phyloP scores from a whole-genome alignment of 2,797 vertebrate species.

The Garrulus glandarius region DNA sequence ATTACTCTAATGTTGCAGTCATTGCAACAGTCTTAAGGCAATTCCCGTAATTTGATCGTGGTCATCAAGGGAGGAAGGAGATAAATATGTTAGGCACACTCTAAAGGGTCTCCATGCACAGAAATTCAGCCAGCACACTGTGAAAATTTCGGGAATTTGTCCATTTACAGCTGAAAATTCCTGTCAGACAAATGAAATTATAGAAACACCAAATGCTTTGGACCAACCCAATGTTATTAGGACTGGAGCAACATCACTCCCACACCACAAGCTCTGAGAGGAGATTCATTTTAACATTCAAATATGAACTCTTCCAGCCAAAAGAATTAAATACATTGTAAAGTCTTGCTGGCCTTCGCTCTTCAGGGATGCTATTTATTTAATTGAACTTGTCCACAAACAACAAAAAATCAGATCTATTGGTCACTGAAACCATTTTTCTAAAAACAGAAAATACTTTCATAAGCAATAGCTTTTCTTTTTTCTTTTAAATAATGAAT shows the following conservation, averaged over 20 bases:
- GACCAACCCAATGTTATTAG: background rate
- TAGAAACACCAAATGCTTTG: background rate
- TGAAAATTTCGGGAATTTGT: background rate
- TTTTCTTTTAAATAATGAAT: background rate
- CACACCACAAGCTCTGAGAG: background rate
- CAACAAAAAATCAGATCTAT: background rate
- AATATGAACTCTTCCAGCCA: background rate
- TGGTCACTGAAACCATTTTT: background rate
- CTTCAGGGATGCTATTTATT: background rate
- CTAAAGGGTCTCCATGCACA: background rate
- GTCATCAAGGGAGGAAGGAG: background rate
- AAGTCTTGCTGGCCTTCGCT: background rate
- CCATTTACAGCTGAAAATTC: background rate
- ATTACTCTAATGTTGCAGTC: background rate
- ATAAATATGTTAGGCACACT: background rate
- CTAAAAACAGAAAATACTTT: background rate
- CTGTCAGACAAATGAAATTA: background rate
- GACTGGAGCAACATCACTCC: background rate
- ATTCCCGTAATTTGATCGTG: background rate
- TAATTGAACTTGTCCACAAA: background rate
- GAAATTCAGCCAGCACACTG: background rate
- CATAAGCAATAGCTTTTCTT: background rate
- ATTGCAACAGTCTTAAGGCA: background rate
- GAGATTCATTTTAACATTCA: background rate
- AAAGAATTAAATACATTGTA: background rate